Conservation (phyloP, 2,113 vertebrate genomes). For the Cyprichromis sp. region DNA sequence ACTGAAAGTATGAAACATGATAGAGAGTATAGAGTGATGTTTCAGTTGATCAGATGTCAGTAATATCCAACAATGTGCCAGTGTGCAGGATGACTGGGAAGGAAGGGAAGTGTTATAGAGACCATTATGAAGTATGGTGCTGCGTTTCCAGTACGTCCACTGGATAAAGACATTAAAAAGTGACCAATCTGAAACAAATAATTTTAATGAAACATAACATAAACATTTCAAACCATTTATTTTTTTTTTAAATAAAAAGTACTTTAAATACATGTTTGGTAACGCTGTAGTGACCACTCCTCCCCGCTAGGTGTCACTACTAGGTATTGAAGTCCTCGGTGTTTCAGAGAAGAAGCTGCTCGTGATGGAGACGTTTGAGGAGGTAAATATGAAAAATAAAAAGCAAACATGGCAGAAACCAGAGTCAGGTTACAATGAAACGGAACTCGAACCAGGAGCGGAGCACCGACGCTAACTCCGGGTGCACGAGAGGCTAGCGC, state of each 20-base stretch:
- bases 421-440: not conserved
- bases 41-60: not conserved
- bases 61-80: not conserved
- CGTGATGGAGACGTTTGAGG: slow-evolving; percentile 23
- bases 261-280: not conserved
- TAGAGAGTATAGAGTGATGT: not conserved
- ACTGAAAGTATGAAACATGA: not conserved
- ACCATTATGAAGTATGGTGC: not conserved
- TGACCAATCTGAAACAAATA: not conserved
- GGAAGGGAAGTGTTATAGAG: not conserved
- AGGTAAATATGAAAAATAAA: slow-evolving; percentile 26
- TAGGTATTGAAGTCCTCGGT: rapidly evolving
- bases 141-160: not conserved
- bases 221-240: not conserved
- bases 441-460: not conserved
- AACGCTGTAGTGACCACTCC: not conserved
- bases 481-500: not conserved
- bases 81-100: not conserved
- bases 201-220: not conserved
- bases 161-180: not conserved
- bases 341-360: not conserved
- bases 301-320: not conserved
- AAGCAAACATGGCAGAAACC: not conserved
- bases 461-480: not conserved
- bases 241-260: not conserved